Evolutionary conservation across 2,888 invertebrate species (phyloP).

Genomic region (Cremastinae sp.): DNA sequence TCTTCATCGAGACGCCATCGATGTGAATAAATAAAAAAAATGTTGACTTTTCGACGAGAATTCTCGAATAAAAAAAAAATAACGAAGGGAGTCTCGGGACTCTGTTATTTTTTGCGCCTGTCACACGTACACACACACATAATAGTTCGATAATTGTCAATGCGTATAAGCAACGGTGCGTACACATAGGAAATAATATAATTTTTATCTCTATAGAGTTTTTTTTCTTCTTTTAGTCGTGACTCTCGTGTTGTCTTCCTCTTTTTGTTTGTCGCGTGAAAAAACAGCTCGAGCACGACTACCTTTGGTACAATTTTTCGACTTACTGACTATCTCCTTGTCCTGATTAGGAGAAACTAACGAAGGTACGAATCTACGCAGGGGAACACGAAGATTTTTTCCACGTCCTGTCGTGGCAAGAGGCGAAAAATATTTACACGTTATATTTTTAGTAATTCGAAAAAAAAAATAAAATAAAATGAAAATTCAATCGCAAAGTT

Average conservation of each 20-base stretch:
- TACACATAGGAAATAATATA: conserved; percentile 49
- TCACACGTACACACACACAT: conserved; percentile 39
- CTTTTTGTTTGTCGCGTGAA: conserved; percentile 19
- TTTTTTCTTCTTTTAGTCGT: conserved; percentile 52
- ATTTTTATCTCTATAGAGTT: conserved; percentile 32
- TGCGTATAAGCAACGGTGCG: conserved; percentile 45
- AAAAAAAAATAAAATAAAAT: background rate
- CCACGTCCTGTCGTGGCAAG: background rate
- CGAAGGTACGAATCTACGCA: conserved; percentile 43
- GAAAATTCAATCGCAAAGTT: background rate
- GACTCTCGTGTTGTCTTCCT: conserved; percentile 8
- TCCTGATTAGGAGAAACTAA: background rate
- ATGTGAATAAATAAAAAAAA: conserved; percentile 45
- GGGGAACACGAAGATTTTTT: conserved; percentile 40
- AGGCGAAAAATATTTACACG: background rate
- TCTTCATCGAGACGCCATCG: background rate
- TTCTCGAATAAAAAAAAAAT: conserved; percentile 57
- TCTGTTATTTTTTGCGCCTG: conserved; percentile 28
- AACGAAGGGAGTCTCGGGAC: conserved; percentile 5
- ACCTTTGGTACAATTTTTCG: conserved; percentile 77
- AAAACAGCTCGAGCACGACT: conserved; percentile 63
- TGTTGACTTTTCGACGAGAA: conserved; percentile 48
- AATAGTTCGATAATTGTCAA: conserved; percentile 39
- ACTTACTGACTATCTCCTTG: conserved; percentile 67
- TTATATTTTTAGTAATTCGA: background rate